phyloP scores from a whole-genome alignment of 2,113 vertebrate genomes.

The Amazona vittata region DNA sequence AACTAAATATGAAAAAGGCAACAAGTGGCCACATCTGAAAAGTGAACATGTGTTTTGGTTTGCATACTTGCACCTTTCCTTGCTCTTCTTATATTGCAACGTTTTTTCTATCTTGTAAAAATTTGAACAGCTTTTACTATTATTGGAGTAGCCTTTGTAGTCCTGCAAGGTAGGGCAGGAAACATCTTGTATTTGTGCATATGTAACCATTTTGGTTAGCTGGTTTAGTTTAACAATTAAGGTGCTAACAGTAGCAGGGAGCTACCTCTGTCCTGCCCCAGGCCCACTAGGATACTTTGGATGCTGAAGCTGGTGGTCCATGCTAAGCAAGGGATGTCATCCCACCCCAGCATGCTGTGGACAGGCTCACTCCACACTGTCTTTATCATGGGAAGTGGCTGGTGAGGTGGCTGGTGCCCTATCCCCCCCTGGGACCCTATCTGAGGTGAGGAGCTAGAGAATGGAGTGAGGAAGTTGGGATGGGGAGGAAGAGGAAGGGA shows the following conservation, averaged over 20 bases:
- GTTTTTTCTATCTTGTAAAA: neutral
- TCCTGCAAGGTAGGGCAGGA: rapidly evolving
- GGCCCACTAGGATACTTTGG: rapidly evolving
- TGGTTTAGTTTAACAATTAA: neutral
- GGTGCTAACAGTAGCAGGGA: neutral
- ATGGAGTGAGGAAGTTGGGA: neutral
- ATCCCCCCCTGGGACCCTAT: rapidly evolving
- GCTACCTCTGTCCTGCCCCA: neutral
- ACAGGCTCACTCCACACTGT: neutral
- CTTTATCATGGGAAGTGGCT: neutral
- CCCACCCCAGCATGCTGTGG: rapidly evolving
- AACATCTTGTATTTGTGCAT: neutral
- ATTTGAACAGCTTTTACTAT: neutral
- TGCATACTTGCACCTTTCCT: neutral
- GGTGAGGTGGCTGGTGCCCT: neutral
- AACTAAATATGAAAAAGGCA: neutral
- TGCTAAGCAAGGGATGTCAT: neutral
- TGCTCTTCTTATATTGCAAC: neutral
- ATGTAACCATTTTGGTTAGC: neutral
- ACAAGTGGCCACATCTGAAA: neutral
- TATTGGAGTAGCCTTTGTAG: neutral
- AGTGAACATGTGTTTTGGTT: neutral
- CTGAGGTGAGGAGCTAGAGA: rapidly evolving
- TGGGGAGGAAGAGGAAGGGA: neutral
- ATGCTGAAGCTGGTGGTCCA: rapidly evolving